Percentiles rank a stretch among this genome's conserved stretches.
Evolutionary conservation across 2,797 vertebrate species (phyloP).

Genomic region (Gambusia yucatana): DNA sequence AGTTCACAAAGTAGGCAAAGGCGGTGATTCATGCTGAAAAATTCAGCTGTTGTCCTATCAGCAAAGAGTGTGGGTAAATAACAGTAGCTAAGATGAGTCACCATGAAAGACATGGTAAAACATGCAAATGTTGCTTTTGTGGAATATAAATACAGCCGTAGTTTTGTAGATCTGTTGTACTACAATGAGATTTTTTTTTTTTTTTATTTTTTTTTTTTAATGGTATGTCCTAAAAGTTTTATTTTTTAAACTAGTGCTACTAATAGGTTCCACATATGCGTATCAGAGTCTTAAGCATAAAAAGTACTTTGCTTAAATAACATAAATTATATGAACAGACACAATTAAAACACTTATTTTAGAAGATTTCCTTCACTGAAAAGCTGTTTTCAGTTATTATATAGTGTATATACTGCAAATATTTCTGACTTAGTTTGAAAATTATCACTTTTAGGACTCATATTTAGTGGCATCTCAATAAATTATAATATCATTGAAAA

Average conservation of each 20-base stretch:
- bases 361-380: neutral
- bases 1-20: conserved; percentile 19
- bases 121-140: conserved; percentile 39
- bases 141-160: conserved; percentile 13
- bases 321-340: conserved; percentile 2
- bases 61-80: conserved; percentile 26
- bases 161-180: conserved; percentile 21
- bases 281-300: neutral
- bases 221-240: conserved; percentile 23
- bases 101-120: conserved; percentile 34
- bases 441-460: conserved; percentile 25
- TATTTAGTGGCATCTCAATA: conserved; percentile 12
- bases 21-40: conserved; percentile 38
- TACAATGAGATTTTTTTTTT: conserved; percentile 10
- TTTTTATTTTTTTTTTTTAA: conserved; percentile 6
- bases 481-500: neutral
- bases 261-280: conserved; percentile 1
- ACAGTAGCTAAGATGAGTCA: conserved; percentile 42
- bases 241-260: conserved; percentile 23
- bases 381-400: neutral
- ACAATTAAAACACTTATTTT: neutral
- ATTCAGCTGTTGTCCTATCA: conserved; percentile 28
- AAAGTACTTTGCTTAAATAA: conserved; percentile 1
- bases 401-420: conserved; percentile 4
- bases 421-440: conserved; percentile 20